A percentile compares a stretch with the other conserved stretches of the same genome.
phyloP scores from a whole-genome alignment of 2,888 invertebrate genomes.

The Drosophila multiciliata region DNA sequence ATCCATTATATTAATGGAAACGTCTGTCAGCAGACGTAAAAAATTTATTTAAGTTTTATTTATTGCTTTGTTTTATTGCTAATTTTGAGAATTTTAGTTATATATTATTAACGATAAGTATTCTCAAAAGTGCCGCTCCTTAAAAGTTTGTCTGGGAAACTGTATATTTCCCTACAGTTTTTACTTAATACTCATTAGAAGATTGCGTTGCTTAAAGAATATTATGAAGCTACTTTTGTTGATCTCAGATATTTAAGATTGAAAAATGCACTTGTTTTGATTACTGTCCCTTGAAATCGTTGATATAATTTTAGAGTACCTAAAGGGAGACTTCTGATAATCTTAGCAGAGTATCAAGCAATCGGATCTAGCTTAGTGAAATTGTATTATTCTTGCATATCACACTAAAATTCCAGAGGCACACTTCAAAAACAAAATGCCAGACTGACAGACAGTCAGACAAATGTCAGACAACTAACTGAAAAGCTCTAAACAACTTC shows the following conservation, averaged over 20 bases:
- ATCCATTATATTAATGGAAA: neutral
- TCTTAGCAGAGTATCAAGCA: neutral
- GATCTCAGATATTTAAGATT: neutral
- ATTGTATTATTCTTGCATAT: neutral
- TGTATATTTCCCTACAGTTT: neutral
- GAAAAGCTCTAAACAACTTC: conserved; percentile 59
- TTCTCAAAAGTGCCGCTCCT: neutral
- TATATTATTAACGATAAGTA: neutral
- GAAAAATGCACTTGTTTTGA: neutral
- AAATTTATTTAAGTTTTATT: neutral
- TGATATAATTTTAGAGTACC: neutral
- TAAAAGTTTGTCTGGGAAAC: neutral
- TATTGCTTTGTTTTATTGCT: neutral
- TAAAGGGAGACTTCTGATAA: neutral
- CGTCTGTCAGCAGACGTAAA: conserved; percentile 4
- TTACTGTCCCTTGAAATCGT: neutral
- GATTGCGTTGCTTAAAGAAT: neutral
- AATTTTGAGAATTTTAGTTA: neutral
- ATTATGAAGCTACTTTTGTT: neutral
- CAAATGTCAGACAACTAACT: conserved; percentile 44
- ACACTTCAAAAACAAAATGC: conserved; percentile 9
- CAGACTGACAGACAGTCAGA: conserved; percentile 1
- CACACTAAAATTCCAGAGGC: neutral
- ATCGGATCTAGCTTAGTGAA: neutral
- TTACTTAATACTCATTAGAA: neutral